Evolutionary conservation across 2,113 vertebrate species (phyloP), one percentile per base, ranked within the genome.

Genomic region (Coreoperca whiteheadi): DNA sequence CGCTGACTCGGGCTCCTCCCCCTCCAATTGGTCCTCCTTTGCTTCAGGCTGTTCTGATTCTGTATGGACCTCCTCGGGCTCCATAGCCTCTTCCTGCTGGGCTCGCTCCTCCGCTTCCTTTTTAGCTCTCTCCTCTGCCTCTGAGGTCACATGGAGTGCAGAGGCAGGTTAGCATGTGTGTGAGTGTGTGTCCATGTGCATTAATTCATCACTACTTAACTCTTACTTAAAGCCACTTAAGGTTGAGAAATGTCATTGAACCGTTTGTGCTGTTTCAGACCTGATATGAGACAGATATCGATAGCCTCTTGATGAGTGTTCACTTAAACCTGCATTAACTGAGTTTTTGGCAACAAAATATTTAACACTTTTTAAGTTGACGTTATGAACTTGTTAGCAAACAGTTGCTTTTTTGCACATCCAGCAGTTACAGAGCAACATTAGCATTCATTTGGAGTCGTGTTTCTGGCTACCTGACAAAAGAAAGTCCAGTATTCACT

Each of bases 101-200:
- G 90, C 94, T 74, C 68, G 93, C 88, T 97, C 97, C 51, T 96
- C 95, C 7, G 92, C 91, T 79, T 95, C 96, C 67, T 91, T 95
- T 66, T 85, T 93, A 76, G 93, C 91, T 88, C 95, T 95, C 83
- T 97, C 96, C 64, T 97, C 97, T 8, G 95, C 89, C 88, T 97
- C 97, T 96, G 93, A 93, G 76, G 90, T 83, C 67, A 90, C 53
- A 90, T 6, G 51, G 59, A 72, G 67, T 4, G 37, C 1, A 8
- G 39, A 46, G 43, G 18, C 11, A 51, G 41, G 34, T 90, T 65
- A 86, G 61, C 39, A 15, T 28, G 10, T 37, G 23, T 50, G 25
- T 23, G 53, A 50, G 2, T 20, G 37, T 65, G 18, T 25, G 28
- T 39, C n/a, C 11, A 59, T 68, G 43, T 83, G 51, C n/a, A 67